Conservation (phyloP, 2,113 vertebrate genomes). For the Procavia capensis region DNA sequence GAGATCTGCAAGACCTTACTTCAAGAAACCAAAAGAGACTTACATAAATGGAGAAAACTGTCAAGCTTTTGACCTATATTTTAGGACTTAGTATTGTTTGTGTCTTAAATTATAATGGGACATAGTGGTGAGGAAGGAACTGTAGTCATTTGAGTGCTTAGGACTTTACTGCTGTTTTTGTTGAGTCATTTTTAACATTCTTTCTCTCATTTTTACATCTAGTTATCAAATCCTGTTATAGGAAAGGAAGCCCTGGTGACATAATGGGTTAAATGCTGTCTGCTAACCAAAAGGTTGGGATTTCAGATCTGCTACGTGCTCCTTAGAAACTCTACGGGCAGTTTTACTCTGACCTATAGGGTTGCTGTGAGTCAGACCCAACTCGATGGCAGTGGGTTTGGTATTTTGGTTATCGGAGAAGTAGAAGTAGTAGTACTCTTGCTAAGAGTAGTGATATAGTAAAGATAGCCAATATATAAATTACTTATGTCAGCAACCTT, state of each 20-base stretch:
- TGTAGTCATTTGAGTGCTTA: not conserved
- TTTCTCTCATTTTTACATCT: not conserved
- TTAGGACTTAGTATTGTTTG: not conserved
- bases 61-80: not conserved
- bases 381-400: too few relatives aligned
- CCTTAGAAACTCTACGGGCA: too few relatives aligned
- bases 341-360: too few relatives aligned
- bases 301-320: too few relatives aligned
- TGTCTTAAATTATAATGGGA: not conserved
- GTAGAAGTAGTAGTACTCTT: not conserved
- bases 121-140: not conserved
- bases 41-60: not conserved
- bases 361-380: too few relatives aligned
- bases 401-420: too few relatives aligned
- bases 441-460: not conserved
- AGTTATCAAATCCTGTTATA: not conserved
- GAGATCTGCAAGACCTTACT: too few relatives aligned
- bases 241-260: too few relatives aligned
- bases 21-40: too few relatives aligned
- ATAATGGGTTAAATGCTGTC: too few relatives aligned
- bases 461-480: not conserved
- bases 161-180: not conserved
- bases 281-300: too few relatives aligned
- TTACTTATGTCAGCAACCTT: not conserved
- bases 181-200: not conserved